Conservation (phyloP, 2,797 vertebrate species). For the Perodicticus potto region DNA sequence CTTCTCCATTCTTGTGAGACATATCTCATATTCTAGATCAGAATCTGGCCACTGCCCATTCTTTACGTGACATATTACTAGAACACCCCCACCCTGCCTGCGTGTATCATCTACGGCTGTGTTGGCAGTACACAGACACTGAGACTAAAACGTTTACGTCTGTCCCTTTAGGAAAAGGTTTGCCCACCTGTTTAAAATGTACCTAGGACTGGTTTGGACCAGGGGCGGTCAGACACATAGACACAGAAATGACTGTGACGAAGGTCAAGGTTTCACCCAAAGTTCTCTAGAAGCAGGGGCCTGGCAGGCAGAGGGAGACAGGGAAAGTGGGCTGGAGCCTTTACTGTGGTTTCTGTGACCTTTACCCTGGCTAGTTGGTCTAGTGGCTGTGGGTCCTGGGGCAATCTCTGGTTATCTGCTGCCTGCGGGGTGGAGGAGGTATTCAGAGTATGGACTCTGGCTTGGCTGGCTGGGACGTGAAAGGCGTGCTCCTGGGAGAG, state of each 20-base stretch:
- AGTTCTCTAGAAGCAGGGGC: too few species aligned
- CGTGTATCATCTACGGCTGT: background rate
- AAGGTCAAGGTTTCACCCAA: too few species aligned
- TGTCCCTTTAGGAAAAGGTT: background rate
- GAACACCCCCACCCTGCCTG: background rate
- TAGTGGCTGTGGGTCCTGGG: background rate
- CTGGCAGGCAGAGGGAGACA: too few species aligned
- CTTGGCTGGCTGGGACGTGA: background rate
- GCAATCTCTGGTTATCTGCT: background rate
- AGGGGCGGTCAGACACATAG: background rate
- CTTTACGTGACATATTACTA: background rate
- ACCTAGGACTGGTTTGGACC: background rate
- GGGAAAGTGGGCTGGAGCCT: background rate
- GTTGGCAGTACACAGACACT: background rate
- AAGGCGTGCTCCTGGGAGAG: accelerated
- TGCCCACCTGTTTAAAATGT: background rate
- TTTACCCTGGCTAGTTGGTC: background rate
- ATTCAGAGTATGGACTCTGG: background rate
- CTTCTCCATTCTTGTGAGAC: too few species aligned
- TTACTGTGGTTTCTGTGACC: background rate
- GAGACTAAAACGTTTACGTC: background rate
- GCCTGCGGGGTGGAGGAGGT: background rate
- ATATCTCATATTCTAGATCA: background rate
- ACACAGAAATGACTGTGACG: too few species aligned
- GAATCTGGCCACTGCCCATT: background rate